Evolutionary conservation across 2,797 vertebrate genomes (phyloP).

Genomic region (Cuculus canorus): DNA sequence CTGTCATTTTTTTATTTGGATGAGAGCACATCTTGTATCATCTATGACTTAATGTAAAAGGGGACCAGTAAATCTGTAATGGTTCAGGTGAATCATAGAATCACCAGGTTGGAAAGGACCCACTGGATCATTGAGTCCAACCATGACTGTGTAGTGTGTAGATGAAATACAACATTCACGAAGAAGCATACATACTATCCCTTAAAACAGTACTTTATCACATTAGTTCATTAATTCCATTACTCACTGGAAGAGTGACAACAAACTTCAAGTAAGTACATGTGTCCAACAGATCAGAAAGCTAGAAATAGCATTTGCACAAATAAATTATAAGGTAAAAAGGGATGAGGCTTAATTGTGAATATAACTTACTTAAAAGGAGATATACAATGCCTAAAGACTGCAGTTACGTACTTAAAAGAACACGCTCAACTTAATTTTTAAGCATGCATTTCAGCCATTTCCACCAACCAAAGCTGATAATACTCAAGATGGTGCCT

Average conservation of each 20-base stretch:
- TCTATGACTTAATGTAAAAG: background rate
- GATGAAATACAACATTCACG: background rate
- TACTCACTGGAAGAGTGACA: background rate
- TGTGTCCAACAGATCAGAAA: background rate
- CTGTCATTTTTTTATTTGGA: background rate
- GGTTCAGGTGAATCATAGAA: background rate
- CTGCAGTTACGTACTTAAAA: background rate
- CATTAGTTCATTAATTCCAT: background rate
- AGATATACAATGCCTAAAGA: background rate
- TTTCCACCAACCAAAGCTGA: background rate
- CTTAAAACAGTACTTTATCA: background rate
- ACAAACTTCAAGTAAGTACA: background rate
- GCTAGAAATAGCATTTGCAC: background rate
- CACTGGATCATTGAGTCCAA: no score
- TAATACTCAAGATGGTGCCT: background rate
- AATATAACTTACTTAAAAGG: background rate
- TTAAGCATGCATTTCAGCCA: background rate
- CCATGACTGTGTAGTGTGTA: background rate
- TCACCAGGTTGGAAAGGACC: no score
- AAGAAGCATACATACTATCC: background rate
- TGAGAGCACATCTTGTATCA: background rate
- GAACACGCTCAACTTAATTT: background rate
- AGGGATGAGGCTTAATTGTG: background rate
- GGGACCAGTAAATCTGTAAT: background rate
- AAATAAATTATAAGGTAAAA: background rate